phyloP scores from a whole-genome alignment of 2,888 invertebrate species.

The Pheosia gnoma region DNA sequence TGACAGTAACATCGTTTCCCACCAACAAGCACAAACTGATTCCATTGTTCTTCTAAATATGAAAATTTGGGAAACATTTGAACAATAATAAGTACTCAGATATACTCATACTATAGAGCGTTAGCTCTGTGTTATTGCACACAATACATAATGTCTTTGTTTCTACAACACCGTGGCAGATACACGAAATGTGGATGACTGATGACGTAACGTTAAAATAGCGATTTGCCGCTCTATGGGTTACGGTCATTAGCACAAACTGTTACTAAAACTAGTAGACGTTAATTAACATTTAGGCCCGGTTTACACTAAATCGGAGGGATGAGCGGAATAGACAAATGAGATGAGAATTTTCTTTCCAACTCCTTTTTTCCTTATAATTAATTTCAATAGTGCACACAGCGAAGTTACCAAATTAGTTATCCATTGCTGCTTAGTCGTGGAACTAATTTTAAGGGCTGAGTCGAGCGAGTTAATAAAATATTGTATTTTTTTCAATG shows the following conservation, averaged over 20 bases:
- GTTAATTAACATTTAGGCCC: too few species aligned
- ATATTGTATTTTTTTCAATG: too few species aligned
- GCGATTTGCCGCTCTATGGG: background rate
- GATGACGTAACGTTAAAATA: constrained; percentile 4
- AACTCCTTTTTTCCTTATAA: too few species aligned
- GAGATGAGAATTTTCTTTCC: too few species aligned
- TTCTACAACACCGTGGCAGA: background rate
- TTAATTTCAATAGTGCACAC: too few species aligned
- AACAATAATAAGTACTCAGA: constrained; percentile 16
- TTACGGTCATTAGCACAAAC: background rate
- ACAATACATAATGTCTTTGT: constrained; percentile 10
- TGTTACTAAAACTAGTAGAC: background rate
- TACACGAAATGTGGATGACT: constrained; percentile 7
- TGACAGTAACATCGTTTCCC: constrained; percentile 48
- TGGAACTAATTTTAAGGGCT: too few species aligned
- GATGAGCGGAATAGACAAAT: too few species aligned
- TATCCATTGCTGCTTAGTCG: too few species aligned
- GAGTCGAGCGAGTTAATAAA: too few species aligned
- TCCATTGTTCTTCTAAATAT: constrained; percentile 47
- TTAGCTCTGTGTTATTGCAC: background rate
- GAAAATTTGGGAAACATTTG: constrained; percentile 35
- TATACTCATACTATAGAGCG: background rate
- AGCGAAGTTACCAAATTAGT: too few species aligned
- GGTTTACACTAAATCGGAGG: too few species aligned
- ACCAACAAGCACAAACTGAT: constrained; percentile 41